Evolutionary conservation across 1,140 invertebrate species (phyloP).

Genomic region (Zaprionus inermis): DNA sequence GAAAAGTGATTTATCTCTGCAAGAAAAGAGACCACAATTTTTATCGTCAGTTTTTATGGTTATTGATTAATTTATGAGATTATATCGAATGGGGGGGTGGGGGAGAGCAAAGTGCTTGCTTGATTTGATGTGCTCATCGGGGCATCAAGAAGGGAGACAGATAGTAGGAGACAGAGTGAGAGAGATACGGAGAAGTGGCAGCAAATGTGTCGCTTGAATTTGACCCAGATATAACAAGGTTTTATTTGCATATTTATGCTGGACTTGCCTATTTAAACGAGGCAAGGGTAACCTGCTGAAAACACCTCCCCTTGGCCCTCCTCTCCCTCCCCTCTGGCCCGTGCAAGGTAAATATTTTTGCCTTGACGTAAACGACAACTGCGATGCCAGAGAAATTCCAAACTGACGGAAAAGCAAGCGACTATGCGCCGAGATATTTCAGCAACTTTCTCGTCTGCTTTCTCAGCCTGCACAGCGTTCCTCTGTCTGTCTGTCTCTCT

Average conservation of each 20-base stretch:
- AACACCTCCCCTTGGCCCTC: too few species aligned
- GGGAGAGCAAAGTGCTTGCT: slow-evolving; percentile 29
- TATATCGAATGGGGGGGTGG: slow-evolving; percentile 8
- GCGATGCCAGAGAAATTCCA: slow-evolving; percentile 72
- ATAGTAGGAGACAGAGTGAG: background rate
- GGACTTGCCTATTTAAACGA: slow-evolving; percentile 39
- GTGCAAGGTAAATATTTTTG: slow-evolving; percentile 62
- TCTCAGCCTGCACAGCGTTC: slow-evolving; percentile 23
- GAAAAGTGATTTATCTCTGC: slow-evolving; percentile 40
- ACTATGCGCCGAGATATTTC: slow-evolving; percentile 59
- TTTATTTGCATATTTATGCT: slow-evolving; percentile 73
- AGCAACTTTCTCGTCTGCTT: slow-evolving; percentile 52
- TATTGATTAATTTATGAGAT: slow-evolving; percentile 58
- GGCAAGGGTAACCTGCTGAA: too few species aligned
- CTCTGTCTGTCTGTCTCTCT: slow-evolving; percentile 17
- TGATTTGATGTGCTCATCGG: slow-evolving; percentile 31
- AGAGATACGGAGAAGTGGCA: background rate
- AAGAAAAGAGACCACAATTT: slow-evolving; percentile 33
- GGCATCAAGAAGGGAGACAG: slow-evolving; percentile 6
- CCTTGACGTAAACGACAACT: slow-evolving; percentile 63
- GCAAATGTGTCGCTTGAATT: slow-evolving; percentile 23
- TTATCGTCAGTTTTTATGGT: slow-evolving; percentile 54
- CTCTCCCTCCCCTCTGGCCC: background rate
- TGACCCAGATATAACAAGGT: slow-evolving; percentile 44
- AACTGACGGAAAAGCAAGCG: slow-evolving; percentile 78